A percentile compares a stretch with the other conserved stretches of the same genome.
Conservation (phyloP, 2,797 vertebrate species). For the Sebastolobus altivelis region DNA sequence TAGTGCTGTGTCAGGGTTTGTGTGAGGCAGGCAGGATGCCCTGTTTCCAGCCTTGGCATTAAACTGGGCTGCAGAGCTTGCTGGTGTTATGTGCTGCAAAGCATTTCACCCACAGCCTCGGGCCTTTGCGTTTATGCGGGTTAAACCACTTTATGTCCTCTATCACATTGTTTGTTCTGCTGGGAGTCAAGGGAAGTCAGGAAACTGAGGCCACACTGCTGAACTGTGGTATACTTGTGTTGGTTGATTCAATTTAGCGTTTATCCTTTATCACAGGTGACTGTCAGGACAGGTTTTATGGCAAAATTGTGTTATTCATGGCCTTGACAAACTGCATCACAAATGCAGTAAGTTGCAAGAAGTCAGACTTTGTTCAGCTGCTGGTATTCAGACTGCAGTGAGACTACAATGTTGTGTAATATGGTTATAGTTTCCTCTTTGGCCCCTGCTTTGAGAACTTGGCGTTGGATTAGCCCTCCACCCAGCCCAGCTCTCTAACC, state of each 20-base stretch:
- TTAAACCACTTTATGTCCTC: slow-evolving; percentile 7
- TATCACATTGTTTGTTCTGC: slow-evolving; percentile 9
- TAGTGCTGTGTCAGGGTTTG: slow-evolving; percentile 64
- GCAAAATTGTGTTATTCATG: neutral
- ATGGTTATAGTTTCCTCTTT: slow-evolving; percentile 51
- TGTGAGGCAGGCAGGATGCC: slow-evolving; percentile 47
- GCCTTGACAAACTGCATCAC: neutral
- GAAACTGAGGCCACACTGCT: neutral
- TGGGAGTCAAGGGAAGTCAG: neutral
- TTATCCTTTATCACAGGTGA: neutral
- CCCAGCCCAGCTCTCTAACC: slow-evolving; percentile 35
- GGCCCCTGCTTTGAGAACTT: slow-evolving; percentile 42
- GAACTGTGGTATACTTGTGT: neutral
- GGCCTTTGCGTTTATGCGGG: slow-evolving; percentile 26
- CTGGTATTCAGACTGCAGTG: slow-evolving; percentile 15
- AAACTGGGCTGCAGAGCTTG: slow-evolving; percentile 32
- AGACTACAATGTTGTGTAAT: slow-evolving; percentile 40
- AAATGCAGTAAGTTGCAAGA: neutral
- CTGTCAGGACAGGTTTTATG: neutral
- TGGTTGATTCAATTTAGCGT: neutral
- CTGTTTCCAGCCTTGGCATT: slow-evolving; percentile 42
- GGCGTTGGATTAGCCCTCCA: slow-evolving; percentile 42
- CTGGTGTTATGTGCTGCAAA: slow-evolving; percentile 38
- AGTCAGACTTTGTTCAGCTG: slow-evolving; percentile 7
- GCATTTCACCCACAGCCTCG: slow-evolving; percentile 8